Evolutionary conservation across 2,888 invertebrate species (phyloP).

Genomic region (Brenthis hecate): DNA sequence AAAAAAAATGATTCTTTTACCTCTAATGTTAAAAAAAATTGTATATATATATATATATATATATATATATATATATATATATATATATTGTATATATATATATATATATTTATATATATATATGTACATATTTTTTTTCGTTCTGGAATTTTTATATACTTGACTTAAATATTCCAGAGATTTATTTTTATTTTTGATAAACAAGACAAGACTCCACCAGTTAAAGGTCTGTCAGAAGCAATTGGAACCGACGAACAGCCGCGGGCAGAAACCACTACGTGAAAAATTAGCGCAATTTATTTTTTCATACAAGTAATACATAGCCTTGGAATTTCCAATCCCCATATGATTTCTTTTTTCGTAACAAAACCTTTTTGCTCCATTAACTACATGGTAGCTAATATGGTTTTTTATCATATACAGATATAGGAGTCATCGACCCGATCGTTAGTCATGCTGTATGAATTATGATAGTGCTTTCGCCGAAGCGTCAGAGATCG

Average conservation of each 20-base stretch:
- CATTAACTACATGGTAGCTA: conserved; percentile 29
- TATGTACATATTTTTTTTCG: too few species aligned
- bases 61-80: too few species aligned
- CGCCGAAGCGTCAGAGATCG: conserved; percentile 31
- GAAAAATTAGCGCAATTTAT: conserved; percentile 21
- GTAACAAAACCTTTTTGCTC: conserved; percentile 28
- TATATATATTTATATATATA: too few species aligned
- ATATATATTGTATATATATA: too few species aligned
- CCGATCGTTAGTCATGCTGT: conserved; percentile 41
- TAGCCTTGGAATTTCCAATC: conserved; percentile 18
- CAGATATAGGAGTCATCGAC: conserved; percentile 30
- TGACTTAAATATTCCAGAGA: too few species aligned
- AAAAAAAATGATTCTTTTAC: too few species aligned
- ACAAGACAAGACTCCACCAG: too few species aligned
- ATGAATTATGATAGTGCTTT: conserved; percentile 40
- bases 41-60: too few species aligned
- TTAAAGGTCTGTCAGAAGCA: neutral
- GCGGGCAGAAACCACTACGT: conserved; percentile 14
- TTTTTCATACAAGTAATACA: conserved; percentile 20
- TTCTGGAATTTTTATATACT: too few species aligned
- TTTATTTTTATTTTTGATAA: too few species aligned
- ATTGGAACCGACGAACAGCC: conserved; percentile 11
- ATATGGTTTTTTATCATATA: conserved; percentile 21
- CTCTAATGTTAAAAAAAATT: too few species aligned
- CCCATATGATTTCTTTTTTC: conserved; percentile 22